Conservation (phyloP, 2,888 invertebrate genomes). For the Rotaria socialis region DNA sequence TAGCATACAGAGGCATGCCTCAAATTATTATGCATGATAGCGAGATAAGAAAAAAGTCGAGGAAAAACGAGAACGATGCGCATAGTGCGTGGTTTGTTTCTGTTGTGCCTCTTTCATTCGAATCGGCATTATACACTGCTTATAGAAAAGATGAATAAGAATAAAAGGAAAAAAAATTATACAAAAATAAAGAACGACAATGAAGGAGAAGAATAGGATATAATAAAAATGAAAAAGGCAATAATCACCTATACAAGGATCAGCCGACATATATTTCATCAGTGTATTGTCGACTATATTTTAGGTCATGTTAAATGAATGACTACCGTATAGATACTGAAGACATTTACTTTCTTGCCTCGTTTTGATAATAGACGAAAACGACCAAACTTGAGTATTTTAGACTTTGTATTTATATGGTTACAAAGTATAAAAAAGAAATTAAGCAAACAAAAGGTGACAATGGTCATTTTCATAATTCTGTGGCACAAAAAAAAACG, state of each 20-base stretch:
- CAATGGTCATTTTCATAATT: too few relatives aligned
- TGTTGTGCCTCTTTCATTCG: not conserved
- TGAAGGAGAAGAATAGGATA: not conserved
- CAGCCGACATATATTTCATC: too few relatives aligned
- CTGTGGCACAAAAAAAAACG: too few relatives aligned
- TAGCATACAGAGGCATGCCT: not conserved
- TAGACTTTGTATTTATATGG: too few relatives aligned
- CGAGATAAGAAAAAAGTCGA: not conserved
- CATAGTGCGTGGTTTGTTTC: not conserved
- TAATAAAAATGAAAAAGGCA: not conserved
- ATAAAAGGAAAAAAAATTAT: not conserved
- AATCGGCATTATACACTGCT: not conserved
- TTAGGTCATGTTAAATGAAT: too few relatives aligned
- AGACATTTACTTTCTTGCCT: too few relatives aligned
- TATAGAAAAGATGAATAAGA: not conserved
- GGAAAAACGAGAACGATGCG: not conserved
- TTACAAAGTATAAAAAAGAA: too few relatives aligned
- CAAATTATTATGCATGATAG: not conserved
- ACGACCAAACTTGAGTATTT: too few relatives aligned
- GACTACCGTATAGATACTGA: too few relatives aligned
- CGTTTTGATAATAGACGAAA: too few relatives aligned
- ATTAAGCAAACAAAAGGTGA: too few relatives aligned
- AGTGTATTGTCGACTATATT: too few relatives aligned
- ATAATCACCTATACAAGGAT: not conserved
- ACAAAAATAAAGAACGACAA: not conserved